Base-by-base conservation (phyloP, 1,140 invertebrate genomes). In the Drosophila tropicalis region DNA sequence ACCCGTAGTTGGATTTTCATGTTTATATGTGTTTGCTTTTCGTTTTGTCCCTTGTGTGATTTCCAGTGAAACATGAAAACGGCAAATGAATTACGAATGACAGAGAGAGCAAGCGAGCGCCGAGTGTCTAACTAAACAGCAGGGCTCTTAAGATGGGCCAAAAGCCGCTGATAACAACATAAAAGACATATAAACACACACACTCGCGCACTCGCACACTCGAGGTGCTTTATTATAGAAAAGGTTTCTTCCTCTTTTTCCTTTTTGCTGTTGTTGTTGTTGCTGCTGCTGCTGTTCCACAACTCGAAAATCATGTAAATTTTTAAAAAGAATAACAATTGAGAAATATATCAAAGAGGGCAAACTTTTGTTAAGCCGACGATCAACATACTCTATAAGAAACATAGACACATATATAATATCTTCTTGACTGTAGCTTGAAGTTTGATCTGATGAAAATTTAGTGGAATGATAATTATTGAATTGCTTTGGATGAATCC, bases 31-130 rank as follows among this genome's bases (percentile, higher is more conserved):
- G 60, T 40, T 41, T 47, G 36, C n/a, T 58, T 29, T 41, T 66
- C 64, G 71, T 39, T 75, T 75, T 75, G 71, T 74, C 61, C 74
- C 54, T 54, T 76, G 12, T 60, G 56, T 60, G 56, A 41, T 61
- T 79, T 86, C 82, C 65, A 69, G 66, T 32, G 78, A 85, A 82
- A 79, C 75, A 82, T 82, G 79, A 85, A 84, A 85, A 82, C 70
- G 74, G 79, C 79, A 77, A 81, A 81, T 81, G 79, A 68, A 70
- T 72, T 62, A 64, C 74, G 63, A 67, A 55, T 62, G 62, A 51
- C n/a, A 41, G 34, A 17, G 51, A 60, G 62, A 39, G 12, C 10
- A 1, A 13, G 12, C 36, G 10, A 12, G 12, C 2, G 12, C 4
- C 10, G 36, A 65, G 69, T 70, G 75, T 77, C 75, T 77, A 77